These are phyloP conservation scores for Clistopyga incitator DNA, from an alignment of 2,888 invertebrate species.

Conservation along the genomic window DNA sequence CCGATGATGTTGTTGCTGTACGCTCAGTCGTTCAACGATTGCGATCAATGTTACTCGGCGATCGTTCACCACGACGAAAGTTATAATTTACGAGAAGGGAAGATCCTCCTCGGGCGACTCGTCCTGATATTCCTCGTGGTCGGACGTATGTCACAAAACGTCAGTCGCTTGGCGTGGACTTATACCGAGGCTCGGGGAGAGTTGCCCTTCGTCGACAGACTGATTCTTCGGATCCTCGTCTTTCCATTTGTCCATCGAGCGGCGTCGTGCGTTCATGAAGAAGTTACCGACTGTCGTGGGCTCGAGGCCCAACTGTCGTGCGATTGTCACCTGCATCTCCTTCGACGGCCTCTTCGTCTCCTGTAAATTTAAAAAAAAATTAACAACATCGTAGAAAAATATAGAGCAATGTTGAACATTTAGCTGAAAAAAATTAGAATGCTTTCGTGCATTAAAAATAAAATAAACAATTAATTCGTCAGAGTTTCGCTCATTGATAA, in stretches of 20 bases:
- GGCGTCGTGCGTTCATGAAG: constrained; percentile 99
- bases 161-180: constrained; percentile 82
- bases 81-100: constrained; percentile 80
- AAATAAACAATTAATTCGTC: not conserved
- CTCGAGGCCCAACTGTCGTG: constrained; percentile 97
- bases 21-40: constrained; percentile 22
- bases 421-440: not conserved
- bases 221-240: constrained; percentile 92
- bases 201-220: constrained; percentile 83
- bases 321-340: constrained; percentile 99
- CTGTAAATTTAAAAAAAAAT: constrained; percentile 85
- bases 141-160: constrained; percentile 84
- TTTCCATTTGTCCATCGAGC: constrained; percentile 99
- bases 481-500: not conserved
- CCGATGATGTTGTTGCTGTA: constrained; percentile 3
- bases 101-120: constrained; percentile 83
- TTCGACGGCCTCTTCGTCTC: constrained; percentile 99
- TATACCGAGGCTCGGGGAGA: constrained; percentile 84
- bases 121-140: constrained; percentile 84
- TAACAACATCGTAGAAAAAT: constrained; percentile 6
- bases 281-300: constrained; percentile 99
- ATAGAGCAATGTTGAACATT: not conserved
- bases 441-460: not conserved
- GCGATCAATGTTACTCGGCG: constrained; percentile 39
- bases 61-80: constrained; percentile 60